A percentile compares a stretch with the other conserved stretches of the same genome.
phyloP scores from a whole-genome alignment of 2,888 invertebrate species.

The Caenorhabditis japonica region DNA sequence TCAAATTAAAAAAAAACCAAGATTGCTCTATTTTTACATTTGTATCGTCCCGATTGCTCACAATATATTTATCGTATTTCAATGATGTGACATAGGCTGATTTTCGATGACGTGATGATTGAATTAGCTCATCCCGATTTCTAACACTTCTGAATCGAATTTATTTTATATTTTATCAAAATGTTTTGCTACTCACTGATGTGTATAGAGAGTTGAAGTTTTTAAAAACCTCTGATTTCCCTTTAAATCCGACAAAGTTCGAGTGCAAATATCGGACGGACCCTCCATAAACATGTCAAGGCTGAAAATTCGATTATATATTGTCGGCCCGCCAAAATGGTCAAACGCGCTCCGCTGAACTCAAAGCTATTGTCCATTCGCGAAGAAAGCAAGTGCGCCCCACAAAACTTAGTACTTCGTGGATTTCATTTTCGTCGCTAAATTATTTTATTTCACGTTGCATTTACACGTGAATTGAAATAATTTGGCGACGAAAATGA shows the following conservation, averaged over 20 bases:
- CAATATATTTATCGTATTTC: constrained; percentile 38
- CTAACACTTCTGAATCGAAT: constrained; percentile 1
- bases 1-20: no score
- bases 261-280: constrained; percentile 2
- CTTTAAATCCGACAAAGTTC: constrained; percentile 19
- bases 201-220: constrained; percentile 11
- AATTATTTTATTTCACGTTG: no score
- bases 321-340: no score
- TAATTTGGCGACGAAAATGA: no score
- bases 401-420: no score
- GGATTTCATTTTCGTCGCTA: no score
- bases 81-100: constrained; percentile 32
- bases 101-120: constrained; percentile 31
- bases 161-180: neutral
- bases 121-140: constrained; percentile 5
- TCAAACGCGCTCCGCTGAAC: no score
- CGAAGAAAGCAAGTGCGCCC: no score
- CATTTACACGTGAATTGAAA: no score
- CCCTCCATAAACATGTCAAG: constrained; percentile 21
- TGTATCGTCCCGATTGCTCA: neutral
- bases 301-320: constrained; percentile 4
- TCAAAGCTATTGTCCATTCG: no score
- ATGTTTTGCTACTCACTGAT: constrained; percentile 11
- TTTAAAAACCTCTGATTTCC: neutral
- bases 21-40: constrained; percentile 1